Conservation (phyloP, 2,113 vertebrate genomes). For the Sterna hirundo region DNA sequence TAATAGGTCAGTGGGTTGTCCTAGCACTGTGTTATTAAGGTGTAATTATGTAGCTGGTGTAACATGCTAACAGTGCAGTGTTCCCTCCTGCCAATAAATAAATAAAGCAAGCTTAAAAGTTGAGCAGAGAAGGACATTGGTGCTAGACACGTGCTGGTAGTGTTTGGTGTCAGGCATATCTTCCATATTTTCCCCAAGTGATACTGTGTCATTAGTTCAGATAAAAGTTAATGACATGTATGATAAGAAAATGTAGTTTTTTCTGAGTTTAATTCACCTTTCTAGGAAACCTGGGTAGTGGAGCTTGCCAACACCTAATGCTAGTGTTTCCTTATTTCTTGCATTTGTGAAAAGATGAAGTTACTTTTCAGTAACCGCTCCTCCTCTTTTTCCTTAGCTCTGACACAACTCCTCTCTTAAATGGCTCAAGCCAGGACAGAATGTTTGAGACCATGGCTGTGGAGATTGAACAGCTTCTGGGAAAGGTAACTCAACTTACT, state of each 20-base stretch:
- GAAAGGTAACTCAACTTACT: conserved; percentile 81
- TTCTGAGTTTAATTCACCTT: neutral
- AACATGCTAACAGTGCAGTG: neutral
- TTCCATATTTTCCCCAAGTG: neutral
- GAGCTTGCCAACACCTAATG: neutral
- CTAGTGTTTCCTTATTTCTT: neutral
- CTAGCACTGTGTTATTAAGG: neutral
- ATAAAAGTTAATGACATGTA: neutral
- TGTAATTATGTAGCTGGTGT: neutral
- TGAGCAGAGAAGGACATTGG: neutral
- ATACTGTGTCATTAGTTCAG: neutral
- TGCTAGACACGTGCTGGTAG: neutral
- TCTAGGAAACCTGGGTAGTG: neutral
- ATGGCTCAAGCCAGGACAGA: conserved; percentile 97
- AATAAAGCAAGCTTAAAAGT: neutral
- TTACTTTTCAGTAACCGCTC: neutral
- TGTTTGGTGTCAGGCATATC: neutral
- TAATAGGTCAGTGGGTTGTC: neutral
- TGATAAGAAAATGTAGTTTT: neutral
- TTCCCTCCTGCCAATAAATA: neutral
- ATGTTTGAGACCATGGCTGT: conserved; percentile 99
- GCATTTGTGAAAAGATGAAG: neutral
- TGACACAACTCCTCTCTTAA: conserved; percentile 94
- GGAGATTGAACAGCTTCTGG: conserved; percentile 95
- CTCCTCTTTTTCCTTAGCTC: conserved; percentile 76